phyloP scores from a whole-genome alignment of 2,113 vertebrate genomes.

The Motacilla alba region DNA sequence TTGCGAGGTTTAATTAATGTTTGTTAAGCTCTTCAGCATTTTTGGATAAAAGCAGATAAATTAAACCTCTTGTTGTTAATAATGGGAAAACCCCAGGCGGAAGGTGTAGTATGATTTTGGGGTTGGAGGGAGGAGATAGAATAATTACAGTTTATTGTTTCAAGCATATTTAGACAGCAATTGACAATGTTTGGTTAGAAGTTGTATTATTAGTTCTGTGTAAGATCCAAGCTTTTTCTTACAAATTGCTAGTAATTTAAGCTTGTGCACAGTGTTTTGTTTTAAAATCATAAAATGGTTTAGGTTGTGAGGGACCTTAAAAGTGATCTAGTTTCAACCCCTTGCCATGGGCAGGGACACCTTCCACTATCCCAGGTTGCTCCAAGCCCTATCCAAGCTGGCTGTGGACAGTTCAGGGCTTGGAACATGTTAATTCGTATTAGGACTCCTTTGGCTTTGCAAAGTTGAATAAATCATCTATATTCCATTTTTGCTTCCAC shows the following conservation, averaged over 20 bases:
- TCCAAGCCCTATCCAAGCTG: background rate
- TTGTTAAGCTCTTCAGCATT: conserved; percentile 12
- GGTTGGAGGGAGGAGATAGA: background rate
- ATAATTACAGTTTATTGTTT: background rate
- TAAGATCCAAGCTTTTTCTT: background rate
- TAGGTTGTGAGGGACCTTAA: background rate
- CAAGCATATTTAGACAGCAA: background rate
- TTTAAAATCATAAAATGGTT: background rate
- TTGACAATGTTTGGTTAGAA: background rate
- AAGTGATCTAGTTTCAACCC: background rate
- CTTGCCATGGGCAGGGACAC: background rate
- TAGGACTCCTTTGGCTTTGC: conserved; percentile 17
- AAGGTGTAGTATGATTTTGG: background rate
- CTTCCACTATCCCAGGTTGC: background rate
- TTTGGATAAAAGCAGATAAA: conserved; percentile 31
- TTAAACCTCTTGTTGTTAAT: background rate
- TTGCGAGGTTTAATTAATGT: background rate
- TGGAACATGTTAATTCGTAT: background rate
- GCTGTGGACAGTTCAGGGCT: background rate
- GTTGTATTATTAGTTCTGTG: background rate
- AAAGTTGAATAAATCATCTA: background rate
- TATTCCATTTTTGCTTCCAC: conserved; percentile 7
- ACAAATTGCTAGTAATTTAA: background rate
- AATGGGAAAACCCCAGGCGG: background rate
- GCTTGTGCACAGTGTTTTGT: background rate